Evolutionary conservation across 2,113 vertebrate genomes (phyloP), one percentile per base, ranked within the genome.

Genomic region (Oryzias melastigma): DNA sequence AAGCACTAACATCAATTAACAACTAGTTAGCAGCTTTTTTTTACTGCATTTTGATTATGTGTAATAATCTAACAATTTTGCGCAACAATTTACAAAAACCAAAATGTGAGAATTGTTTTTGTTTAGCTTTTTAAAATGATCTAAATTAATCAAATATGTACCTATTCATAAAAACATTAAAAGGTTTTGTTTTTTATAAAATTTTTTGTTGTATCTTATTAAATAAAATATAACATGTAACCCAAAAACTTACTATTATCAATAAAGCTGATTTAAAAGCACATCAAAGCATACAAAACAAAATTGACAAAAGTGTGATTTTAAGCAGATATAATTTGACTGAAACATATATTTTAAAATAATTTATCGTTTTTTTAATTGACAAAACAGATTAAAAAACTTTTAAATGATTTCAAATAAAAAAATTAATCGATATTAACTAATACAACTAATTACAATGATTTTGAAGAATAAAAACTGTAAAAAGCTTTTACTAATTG

Each of bases 1-100:
- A 35, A 48, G 50, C 68, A 58, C 15, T n/a, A 45, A 52, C 46
- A 68, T 77, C 47, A 79, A 77, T 78, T 69, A 74, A 65, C 72
- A 65, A 25, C 18, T 51, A 50, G 50, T 68, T 61, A 57, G 53
- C 25, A 27, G 29, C 63, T 68, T 5, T 46, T 25, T 27, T 27
- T 27, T 5, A 22, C 22, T 22, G 25, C 25, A 4, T 27, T 14
- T 52, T 65, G 24, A 51, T 51, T 15, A 5, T 62, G 62, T 42
- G 53, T 5, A 45, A 14, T 41, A 56, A 2, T 35, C n/a, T 17
- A 35, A 35, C 8, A 35, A 12, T 35, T 35, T 35, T 12, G 2
- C 10, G 8, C 12, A 35, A 35, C 10, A 35, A 35, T 12, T 35
- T 35, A 12, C 35, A 0, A 35, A 35, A 35, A 12, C 35, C 8